Evolutionary conservation across 2,888 invertebrate species (phyloP), one percentile per base, ranked within the genome.

Genomic region (Baronia brevicornis): DNA sequence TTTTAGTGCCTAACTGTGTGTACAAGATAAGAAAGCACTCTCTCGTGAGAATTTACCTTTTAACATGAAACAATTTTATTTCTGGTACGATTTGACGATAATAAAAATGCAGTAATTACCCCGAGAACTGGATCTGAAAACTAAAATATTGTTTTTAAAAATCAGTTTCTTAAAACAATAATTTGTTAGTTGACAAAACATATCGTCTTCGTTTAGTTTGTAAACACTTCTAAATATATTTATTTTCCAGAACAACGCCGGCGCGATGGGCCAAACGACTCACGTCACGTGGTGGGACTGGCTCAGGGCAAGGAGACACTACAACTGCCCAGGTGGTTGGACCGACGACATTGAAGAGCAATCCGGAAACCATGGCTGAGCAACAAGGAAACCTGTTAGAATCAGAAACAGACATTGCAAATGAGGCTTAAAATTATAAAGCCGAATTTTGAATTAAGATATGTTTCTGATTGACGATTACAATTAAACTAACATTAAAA

Each of bases 271-370:
- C 0, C 86, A 86, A 42, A 63, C 80, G 2, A 46, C 40, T 1
- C 72, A 64, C 44, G 66, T 85, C 44, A 84, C 85, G 1, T 71
- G 74, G 3, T 68, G 60, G 37, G 86, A 86, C 43, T 74, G 80
- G 68, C 50, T 72, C 0, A 74, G 85, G 13, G 60, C 84, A 36
- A 77, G 75, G 48, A 60, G 84, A 12, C 82, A 84, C 46, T 86
- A 86, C 64, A 50, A 70, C 44, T 84, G 84, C 53, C 68, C 70
- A 9, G 73, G 72, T 4, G 75, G 73, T 1, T 79, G 78, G 79
- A 27, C 17, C 6, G 28, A 10, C 12, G 19, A 25, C 18, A 17
- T 15, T 10, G 14, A 13, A 4, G 6, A 6, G 4, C 13, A 20
- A 6, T n/a, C n/a, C 14, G 5, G 7, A 24, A 17, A 5, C n/a